Evolutionary conservation across 1,140 invertebrate genomes (phyloP), one percentile per base, ranked within the genome.

Genomic region (Stratiolaelaps scimitus): DNA sequence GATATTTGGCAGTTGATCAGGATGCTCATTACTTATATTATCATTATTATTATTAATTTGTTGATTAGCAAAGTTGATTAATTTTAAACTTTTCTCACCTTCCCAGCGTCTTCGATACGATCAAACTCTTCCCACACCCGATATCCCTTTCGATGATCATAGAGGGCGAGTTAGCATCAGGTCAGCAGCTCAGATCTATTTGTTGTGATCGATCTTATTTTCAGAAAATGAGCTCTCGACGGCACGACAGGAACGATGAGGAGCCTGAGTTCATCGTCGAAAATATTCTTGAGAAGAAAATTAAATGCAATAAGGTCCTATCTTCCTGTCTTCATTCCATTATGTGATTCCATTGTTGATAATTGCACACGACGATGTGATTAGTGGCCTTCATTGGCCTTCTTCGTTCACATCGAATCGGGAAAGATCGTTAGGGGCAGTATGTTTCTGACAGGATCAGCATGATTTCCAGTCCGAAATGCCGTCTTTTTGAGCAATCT

Each of bases 241-340:
- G 53, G 53, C 26, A 60, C 53, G 53, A 60, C 53, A 60, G 23
- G 34, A 23, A 26, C 53, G 53, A 60, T 26, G 53, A n/a, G 26
- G 53, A 60, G 53, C 53, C 53, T 15, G 53, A 60, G 34, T 60
- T 60, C 53, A 60, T 60, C 20, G 53, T 60, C 17, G 53, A 60
- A 34, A 60, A 60, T 29, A 60, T 60, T 60, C 53, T 60, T 60
- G 53, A 60, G 53, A 60, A 60, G 53, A 60, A 60, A 34, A 17
- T 60, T 17, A 60, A 60, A 34, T 29, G 34, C 23, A 60, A 60
- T 34, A 60, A 60, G 53, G 44, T n/a, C 13, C 13, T n/a, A n/a
- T 13, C n/a, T n/a, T 13, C n/a, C 44, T n/a, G 44, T n/a, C 13
- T 13, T 13, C n/a, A 13, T n/a, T 45, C 13, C 44, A 13, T 13